Percentiles rank a stretch among this genome's conserved stretches.
Conservation (phyloP, 2,113 vertebrate species). For the Cranoglanis bouderius region DNA sequence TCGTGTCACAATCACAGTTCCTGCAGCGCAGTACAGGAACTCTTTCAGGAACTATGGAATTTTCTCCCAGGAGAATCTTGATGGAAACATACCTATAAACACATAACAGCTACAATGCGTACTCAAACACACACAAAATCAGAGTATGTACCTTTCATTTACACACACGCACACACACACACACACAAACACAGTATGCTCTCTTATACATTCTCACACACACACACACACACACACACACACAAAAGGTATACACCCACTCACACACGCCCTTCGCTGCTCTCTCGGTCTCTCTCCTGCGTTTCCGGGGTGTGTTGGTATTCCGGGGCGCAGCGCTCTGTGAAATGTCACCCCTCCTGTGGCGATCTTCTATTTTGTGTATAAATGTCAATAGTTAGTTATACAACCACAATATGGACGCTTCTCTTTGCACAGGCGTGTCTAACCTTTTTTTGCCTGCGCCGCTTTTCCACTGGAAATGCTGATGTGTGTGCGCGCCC, state of each 20-base stretch:
- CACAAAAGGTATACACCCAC: neutral
- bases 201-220: neutral
- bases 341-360: slow-evolving; percentile 76
- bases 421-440: slow-evolving; percentile 56
- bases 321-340: slow-evolving; percentile 54
- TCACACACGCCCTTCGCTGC: neutral
- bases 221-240: slow-evolving; percentile 6
- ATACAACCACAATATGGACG: slow-evolving; percentile 62
- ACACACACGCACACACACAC: neutral
- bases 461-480: slow-evolving; percentile 37
- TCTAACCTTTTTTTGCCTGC: slow-evolving; percentile 56
- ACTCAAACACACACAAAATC: neutral
- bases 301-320: slow-evolving; percentile 68
- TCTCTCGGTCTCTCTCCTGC: slow-evolving; percentile 59
- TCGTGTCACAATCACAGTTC: no score
- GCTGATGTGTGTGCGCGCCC: slow-evolving; percentile 23
- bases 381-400: slow-evolving; percentile 73
- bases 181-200: neutral
- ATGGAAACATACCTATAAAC: neutral
- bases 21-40: neutral
- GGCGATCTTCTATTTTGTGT: slow-evolving; percentile 67
- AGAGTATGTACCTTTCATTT: neutral
- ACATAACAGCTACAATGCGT: neutral
- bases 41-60: neutral
- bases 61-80: no score